phyloP scores from a whole-genome alignment of 2,113 vertebrate species.

The Bostrychus sinensis region DNA sequence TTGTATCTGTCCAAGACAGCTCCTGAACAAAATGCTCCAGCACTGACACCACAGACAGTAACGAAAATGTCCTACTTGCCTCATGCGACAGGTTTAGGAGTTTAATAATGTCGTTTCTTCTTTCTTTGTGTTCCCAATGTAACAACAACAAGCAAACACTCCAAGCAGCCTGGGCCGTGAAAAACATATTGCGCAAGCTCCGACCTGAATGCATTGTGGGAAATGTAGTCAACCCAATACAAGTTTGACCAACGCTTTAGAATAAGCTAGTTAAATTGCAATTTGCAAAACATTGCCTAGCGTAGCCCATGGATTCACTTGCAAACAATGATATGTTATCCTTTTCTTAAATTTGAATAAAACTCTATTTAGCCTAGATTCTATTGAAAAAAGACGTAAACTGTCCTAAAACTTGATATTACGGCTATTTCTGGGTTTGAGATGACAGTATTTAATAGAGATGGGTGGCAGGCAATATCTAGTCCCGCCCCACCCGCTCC shows the following conservation, averaged over 20 bases:
- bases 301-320: too few relatives aligned
- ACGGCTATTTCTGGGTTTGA: too few relatives aligned
- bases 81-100: slow-evolving; percentile 64
- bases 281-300: too few relatives aligned
- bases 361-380: too few relatives aligned
- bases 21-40: not conserved
- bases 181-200: slow-evolving; percentile 71
- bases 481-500: slow-evolving; percentile 51
- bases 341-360: too few relatives aligned
- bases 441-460: too few relatives aligned
- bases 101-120: slow-evolving; percentile 27
- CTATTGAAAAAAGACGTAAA: too few relatives aligned
- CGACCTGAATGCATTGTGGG: slow-evolving; percentile 45
- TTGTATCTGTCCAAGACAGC: slow-evolving; percentile 18
- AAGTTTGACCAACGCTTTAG: not conserved
- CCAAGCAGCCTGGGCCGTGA: slow-evolving; percentile 51
- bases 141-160: slow-evolving; percentile 62
- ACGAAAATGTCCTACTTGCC: slow-evolving; percentile 48
- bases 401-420: too few relatives aligned
- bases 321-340: too few relatives aligned
- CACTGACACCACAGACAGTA: not conserved
- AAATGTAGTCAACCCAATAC: slow-evolving; percentile 50
- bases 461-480: too few relatives aligned
- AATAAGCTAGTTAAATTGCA: too few relatives aligned
- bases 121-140: slow-evolving; percentile 40